Evolutionary conservation across 2,797 vertebrate species (phyloP).

Genomic region (Ibycter americanus): DNA sequence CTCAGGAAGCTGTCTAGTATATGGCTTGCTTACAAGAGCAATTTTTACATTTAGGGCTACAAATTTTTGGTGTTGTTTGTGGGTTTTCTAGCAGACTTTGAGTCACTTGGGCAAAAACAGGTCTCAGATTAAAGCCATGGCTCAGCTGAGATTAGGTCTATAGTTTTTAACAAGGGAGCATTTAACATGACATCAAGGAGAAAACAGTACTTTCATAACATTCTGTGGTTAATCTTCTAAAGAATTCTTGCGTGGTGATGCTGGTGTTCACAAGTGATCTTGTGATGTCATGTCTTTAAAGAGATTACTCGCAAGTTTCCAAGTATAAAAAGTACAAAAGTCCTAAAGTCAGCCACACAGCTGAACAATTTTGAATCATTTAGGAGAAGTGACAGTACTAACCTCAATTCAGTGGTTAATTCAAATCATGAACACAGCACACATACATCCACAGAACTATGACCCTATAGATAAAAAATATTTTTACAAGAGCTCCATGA

Average conservation of each 20-base stretch:
- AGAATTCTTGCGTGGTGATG: not conserved
- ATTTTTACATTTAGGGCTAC: not conserved
- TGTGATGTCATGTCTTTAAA: not conserved
- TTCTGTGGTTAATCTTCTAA: not conserved
- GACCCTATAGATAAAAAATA: not conserved
- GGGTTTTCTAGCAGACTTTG: not conserved
- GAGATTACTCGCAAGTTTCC: not conserved
- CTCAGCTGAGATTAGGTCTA: not conserved
- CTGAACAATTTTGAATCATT: not conserved
- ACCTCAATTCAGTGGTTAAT: not conserved
- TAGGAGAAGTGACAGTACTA: not conserved
- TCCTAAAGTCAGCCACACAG: not conserved
- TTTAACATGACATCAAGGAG: not conserved
- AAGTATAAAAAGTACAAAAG: not conserved
- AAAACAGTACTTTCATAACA: not conserved
- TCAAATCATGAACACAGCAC: fast-evolving
- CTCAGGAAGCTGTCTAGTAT: not conserved
- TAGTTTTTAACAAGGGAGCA: not conserved
- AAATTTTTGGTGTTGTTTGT: not conserved
- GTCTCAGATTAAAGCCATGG: not conserved
- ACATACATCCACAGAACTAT: not conserved
- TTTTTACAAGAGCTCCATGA: not conserved
- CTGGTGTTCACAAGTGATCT: not conserved
- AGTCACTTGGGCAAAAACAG: not conserved
- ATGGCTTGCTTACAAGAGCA: not conserved